Conservation (phyloP, 2,888 invertebrate genomes). For the Nymphalis urticae region DNA sequence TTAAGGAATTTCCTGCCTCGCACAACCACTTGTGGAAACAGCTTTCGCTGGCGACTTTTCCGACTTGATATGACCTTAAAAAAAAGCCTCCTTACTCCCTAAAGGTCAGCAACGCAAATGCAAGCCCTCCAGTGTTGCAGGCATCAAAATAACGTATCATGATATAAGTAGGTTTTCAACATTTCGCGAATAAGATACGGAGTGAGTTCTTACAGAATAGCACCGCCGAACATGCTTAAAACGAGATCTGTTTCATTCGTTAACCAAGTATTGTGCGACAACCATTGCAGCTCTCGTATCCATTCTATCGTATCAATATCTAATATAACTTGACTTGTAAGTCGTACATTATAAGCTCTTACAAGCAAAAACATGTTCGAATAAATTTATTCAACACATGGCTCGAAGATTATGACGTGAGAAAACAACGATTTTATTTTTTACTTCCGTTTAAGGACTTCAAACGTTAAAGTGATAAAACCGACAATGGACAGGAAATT, state of each 20-base stretch:
- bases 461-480: slow-evolving; percentile 8
- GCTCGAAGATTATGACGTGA: slow-evolving; percentile 28
- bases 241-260: neutral
- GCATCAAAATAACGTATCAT: too few relatives aligned
- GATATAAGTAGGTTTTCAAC: too few relatives aligned
- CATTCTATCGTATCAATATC: neutral
- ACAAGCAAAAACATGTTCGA: neutral
- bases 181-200: too few relatives aligned
- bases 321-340: slow-evolving; percentile 15
- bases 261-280: neutral
- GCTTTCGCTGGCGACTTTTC: too few relatives aligned
- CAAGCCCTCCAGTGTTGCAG: too few relatives aligned
- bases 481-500: neutral
- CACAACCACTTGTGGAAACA: too few relatives aligned
- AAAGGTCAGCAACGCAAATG: too few relatives aligned
- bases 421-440: slow-evolving; percentile 19
- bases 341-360: neutral
- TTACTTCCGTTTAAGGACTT: slow-evolving; percentile 15
- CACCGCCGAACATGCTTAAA: neutral
- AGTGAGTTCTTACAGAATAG: too few relatives aligned
- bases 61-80: too few relatives aligned
- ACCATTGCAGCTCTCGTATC: neutral
- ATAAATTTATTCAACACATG: slow-evolving; percentile 29
- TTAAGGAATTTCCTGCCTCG: too few relatives aligned
- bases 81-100: too few relatives aligned